phyloP scores from a whole-genome alignment of 2,113 vertebrate genomes.

The Melospiza melodia region DNA sequence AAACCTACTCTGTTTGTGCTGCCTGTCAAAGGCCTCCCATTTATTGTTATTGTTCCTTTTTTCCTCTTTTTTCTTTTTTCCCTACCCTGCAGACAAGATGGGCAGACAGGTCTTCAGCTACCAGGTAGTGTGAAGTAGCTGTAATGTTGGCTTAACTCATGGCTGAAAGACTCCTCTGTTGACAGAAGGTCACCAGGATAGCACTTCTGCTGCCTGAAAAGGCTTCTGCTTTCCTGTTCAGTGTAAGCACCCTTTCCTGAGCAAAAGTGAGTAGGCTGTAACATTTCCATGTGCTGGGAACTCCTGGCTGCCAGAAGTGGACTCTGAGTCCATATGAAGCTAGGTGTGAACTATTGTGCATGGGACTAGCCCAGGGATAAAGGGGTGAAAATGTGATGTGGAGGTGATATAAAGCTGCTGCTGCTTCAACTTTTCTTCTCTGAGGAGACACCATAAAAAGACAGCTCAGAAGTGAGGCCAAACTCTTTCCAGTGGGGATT shows the following conservation, averaged over 20 bases:
- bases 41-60: neutral
- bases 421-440: neutral
- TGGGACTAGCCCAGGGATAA: neutral
- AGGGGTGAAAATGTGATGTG: neutral
- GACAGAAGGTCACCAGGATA: slow-evolving; percentile 24
- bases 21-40: neutral
- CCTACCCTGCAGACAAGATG: neutral
- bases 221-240: neutral
- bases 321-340: neutral
- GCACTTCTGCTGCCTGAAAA: neutral
- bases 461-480: neutral
- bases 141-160: slow-evolving; percentile 18
- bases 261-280: neutral
- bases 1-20: slow-evolving; percentile 21
- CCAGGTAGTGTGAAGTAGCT: neutral
- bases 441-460: neutral
- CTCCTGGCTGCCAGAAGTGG: neutral
- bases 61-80: neutral
- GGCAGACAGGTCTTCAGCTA: neutral
- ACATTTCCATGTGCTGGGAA: neutral
- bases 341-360: neutral
- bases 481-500: neutral
- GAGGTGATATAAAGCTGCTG: neutral
- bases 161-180: slow-evolving; percentile 21
- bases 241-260: neutral